Conservation (phyloP, 30 jellyfish, hydroid and myxozoan genomes). For the Chrysaora quinquecirrha region DNA sequence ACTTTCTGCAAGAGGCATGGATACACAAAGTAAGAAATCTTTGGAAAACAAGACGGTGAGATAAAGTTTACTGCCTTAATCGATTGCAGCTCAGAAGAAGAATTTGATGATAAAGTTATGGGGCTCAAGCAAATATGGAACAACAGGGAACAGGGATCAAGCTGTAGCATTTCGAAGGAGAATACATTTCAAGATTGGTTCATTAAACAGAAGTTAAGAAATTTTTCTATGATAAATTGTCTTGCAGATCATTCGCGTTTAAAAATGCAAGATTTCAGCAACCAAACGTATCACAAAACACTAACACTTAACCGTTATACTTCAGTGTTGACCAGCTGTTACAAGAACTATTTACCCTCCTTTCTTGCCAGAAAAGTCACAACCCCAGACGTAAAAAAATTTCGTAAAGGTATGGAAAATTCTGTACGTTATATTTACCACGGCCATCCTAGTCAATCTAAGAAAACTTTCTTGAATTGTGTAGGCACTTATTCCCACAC, state of each 20-base stretch:
- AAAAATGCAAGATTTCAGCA: background rate
- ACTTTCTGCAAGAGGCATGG: background rate
- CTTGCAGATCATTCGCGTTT: background rate
- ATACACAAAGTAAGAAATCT: background rate
- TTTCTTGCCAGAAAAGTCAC: background rate
- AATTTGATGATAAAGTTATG: background rate
- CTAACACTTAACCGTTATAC: background rate
- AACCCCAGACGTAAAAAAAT: background rate
- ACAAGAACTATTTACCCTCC: background rate
- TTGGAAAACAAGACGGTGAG: slow-evolving; percentile 13
- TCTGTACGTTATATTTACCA: background rate
- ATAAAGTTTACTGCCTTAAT: slow-evolving; percentile 1
- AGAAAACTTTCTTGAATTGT: background rate
- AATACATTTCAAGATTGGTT: background rate
- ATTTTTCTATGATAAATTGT: background rate
- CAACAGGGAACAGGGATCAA: too few species aligned
- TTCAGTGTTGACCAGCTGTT: background rate
- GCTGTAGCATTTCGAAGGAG: background rate
- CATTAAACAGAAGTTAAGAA: background rate
- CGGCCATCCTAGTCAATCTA: background rate
- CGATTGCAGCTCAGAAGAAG: too few species aligned
- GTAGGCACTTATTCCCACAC: background rate
- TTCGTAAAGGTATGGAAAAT: background rate
- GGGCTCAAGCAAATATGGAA: slow-evolving; percentile 1
- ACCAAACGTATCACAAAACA: background rate